These are phyloP conservation scores for Clanis bilineata DNA, from an alignment of 2,888 invertebrate species.

Conservation along the genomic window DNA sequence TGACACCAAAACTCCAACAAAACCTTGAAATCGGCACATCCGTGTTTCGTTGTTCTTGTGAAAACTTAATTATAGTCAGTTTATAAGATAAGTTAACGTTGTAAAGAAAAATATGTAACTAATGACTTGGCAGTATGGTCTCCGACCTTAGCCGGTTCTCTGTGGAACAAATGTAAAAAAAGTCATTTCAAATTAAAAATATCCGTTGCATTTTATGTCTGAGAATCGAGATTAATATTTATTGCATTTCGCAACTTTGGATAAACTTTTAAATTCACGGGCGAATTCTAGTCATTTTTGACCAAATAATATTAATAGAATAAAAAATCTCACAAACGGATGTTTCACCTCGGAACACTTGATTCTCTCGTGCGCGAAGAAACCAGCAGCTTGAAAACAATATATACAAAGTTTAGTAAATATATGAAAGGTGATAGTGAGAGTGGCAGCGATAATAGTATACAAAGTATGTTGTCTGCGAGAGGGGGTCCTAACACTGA, in stretches of 20 bases:
- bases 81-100: too few species aligned
- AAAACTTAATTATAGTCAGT: too few species aligned
- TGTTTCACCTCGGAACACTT: slow-evolving; percentile 53
- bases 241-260: not conserved
- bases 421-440: slow-evolving; percentile 43
- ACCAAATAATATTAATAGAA: not conserved
- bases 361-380: slow-evolving; percentile 42
- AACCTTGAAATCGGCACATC: too few species aligned
- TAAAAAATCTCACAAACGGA: slow-evolving; percentile 36
- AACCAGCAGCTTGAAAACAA: slow-evolving; percentile 44
- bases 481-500: slow-evolving; percentile 52
- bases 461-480: slow-evolving; percentile 48
- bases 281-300: not conserved
- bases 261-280: too few species aligned
- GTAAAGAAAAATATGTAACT: too few species aligned
- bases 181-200: slow-evolving; percentile 2
- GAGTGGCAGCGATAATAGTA: slow-evolving; percentile 10
- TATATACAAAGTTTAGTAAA: slow-evolving; percentile 55
- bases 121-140: too few species aligned
- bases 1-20: too few species aligned
- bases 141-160: too few species aligned
- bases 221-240: not conserved
- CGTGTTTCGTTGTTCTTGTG: too few species aligned
- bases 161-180: too few species aligned
- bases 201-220: not conserved